These are phyloP conservation scores for Polypterus bichir DNA, from an alignment of 2,113 vertebrate species.

Conservation along the genomic window DNA sequence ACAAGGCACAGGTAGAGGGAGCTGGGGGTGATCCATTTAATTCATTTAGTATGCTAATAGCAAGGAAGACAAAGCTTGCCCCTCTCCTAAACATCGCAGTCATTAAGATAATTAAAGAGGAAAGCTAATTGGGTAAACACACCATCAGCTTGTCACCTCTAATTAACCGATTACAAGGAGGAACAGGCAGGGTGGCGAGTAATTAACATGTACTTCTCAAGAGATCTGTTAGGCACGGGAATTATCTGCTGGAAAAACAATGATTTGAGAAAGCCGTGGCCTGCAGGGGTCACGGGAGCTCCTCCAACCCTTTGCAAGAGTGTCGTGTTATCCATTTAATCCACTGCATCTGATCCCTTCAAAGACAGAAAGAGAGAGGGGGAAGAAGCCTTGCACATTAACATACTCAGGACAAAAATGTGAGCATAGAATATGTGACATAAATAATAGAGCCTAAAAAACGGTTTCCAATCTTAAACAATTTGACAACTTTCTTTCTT, in stretches of 20 bases:
- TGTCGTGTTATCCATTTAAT: too few relatives aligned
- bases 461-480: too few relatives aligned
- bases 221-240: constrained; percentile 49
- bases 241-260: constrained; percentile 72
- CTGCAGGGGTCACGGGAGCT: constrained; percentile 20
- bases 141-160: constrained; percentile 83
- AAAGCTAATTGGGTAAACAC: constrained; percentile 97
- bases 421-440: too few relatives aligned
- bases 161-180: constrained; percentile 93
- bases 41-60: constrained; percentile 47
- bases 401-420: too few relatives aligned
- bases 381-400: too few relatives aligned
- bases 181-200: constrained; percentile 75
- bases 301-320: too few relatives aligned
- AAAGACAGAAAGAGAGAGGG: too few relatives aligned
- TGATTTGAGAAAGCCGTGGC: constrained; percentile 56
- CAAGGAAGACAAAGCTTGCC: constrained; percentile 47
- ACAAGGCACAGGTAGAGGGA: too few relatives aligned
- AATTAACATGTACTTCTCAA: constrained; percentile 71
- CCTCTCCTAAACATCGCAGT: constrained; percentile 60
- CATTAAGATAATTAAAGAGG: constrained; percentile 97
- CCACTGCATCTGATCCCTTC: too few relatives aligned
- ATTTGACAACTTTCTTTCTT: too few relatives aligned
- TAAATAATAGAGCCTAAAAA: too few relatives aligned
- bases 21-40: background rate